Conservation (phyloP, 2,888 invertebrate species). For the Xestoiulus laeticollis region DNA sequence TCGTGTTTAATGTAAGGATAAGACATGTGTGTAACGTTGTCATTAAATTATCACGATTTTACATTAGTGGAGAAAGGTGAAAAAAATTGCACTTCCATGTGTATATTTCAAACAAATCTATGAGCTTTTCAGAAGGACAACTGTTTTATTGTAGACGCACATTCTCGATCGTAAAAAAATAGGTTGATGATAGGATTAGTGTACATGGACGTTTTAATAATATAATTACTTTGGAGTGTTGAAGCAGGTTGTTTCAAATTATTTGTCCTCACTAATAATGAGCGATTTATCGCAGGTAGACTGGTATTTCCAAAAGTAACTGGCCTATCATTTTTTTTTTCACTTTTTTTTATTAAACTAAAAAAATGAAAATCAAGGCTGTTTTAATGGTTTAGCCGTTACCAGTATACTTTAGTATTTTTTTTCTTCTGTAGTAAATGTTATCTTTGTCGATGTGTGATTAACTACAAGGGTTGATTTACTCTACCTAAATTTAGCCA, state of each 20-base stretch:
- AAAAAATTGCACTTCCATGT: background rate
- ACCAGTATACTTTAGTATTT: background rate
- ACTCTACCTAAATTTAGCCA: background rate
- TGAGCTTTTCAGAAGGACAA: conserved; percentile 14
- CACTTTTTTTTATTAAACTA: background rate
- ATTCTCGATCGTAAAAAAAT: background rate
- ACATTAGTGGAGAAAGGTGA: background rate
- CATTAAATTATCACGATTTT: background rate
- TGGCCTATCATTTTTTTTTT: background rate
- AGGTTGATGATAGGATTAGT: background rate
- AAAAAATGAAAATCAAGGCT: conserved; percentile 11
- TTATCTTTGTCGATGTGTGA: background rate
- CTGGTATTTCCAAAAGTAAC: conserved; percentile 26
- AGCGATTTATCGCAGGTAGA: background rate
- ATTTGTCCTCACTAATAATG: conserved; percentile 18
- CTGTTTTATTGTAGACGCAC: background rate
- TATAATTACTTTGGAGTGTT: background rate
- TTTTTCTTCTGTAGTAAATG: background rate
- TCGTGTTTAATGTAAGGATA: background rate
- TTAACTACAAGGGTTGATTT: background rate
- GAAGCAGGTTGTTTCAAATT: conserved; percentile 1
- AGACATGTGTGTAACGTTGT: no score
- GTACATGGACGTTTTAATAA: background rate
- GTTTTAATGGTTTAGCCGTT: background rate
- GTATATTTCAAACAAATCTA: background rate